These are phyloP conservation scores for Echeneis naucrates DNA, from an alignment of 2,797 vertebrate genomes.

Conservation along the genomic window DNA sequence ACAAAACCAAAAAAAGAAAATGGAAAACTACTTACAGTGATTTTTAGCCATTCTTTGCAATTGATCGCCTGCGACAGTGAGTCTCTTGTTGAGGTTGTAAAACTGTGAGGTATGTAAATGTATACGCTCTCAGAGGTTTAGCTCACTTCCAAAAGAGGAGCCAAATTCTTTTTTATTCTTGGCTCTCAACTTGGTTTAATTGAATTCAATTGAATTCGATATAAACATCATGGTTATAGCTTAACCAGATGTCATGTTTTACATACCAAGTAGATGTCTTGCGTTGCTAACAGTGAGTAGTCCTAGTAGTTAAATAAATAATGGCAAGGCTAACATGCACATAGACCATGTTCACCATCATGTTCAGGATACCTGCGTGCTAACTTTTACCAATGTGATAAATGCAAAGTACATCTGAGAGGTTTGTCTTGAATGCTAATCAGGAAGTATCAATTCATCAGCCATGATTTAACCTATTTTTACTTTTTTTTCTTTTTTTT, in stretches of 20 bases:
- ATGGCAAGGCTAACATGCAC: not conserved
- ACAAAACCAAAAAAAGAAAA: not conserved
- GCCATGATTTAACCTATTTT: not conserved
- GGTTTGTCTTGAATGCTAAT: no score
- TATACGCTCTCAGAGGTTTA: not conserved
- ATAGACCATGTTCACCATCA: not conserved
- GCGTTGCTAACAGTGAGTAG: not conserved
- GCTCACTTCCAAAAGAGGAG: slow-evolving; percentile 10
- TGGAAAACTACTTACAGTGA: not conserved
- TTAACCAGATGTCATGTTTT: not conserved
- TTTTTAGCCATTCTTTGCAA: not conserved
- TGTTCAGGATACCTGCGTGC: not conserved
- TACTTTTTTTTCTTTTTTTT: slow-evolving; percentile 22
- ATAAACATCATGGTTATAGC: slow-evolving; percentile 11
- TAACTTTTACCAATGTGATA: not conserved
- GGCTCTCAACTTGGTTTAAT: slow-evolving; percentile 39
- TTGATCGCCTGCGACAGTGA: not conserved
- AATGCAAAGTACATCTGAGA: not conserved
- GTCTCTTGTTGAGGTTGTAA: not conserved
- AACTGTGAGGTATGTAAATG: slow-evolving; percentile 4
- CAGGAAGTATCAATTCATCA: not conserved
- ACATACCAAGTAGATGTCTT: not conserved
- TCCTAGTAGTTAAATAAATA: no score
- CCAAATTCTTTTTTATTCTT: slow-evolving; percentile 30
- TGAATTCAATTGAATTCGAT: slow-evolving; percentile 15